Evolutionary conservation across 2,113 vertebrate species (phyloP), one percentile per base, ranked within the genome.

Genomic region (Hemiscyllium ocellatum): DNA sequence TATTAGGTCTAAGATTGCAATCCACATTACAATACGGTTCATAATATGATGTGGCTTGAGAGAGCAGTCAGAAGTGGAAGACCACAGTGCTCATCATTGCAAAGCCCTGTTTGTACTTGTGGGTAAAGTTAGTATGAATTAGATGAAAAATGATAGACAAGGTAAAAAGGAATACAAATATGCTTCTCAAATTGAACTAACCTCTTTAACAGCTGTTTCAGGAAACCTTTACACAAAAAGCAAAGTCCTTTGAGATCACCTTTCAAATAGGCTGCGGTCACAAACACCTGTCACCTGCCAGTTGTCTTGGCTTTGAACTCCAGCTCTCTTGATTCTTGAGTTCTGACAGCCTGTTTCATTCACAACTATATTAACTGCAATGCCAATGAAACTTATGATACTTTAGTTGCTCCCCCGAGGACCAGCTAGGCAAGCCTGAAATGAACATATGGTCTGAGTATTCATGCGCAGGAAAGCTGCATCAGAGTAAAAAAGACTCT

Each of bases 271-370:
- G 29, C 69, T 52, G 94, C 29, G 94, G 37, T 42, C 65, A 70
- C n/a, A 50, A 94, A 42, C 93, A 94, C 6, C n/a, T 94, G 93
- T 42, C 66, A 47, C 66, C 91, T 69, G 93, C 66, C 93, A 95
- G 93, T 95, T 69, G 20, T 8, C 10, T 13, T 33, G 42, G 94
- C 94, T 95, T 95, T 95, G 68, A 95, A 33, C 42, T 50, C 42
- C 37, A 50, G 24, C 66, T 72, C 24, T 66, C 61, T 20, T 76
- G 94, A 52, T 95, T 42, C 47, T 52, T 0, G 94, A 72, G 94
- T 72, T 72, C 26, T 42, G 47, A 2, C 93, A 72, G 37, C 68
- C 37, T 72, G 65, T 72, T 95, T 29, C 69, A 95, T 76, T 95
- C 69, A 42, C 12, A 33, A 72, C 69, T 13, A 52, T 72, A 33